Evolutionary conservation across 2,113 vertebrate genomes (phyloP).

Genomic region (Marcusenius ussheri): DNA sequence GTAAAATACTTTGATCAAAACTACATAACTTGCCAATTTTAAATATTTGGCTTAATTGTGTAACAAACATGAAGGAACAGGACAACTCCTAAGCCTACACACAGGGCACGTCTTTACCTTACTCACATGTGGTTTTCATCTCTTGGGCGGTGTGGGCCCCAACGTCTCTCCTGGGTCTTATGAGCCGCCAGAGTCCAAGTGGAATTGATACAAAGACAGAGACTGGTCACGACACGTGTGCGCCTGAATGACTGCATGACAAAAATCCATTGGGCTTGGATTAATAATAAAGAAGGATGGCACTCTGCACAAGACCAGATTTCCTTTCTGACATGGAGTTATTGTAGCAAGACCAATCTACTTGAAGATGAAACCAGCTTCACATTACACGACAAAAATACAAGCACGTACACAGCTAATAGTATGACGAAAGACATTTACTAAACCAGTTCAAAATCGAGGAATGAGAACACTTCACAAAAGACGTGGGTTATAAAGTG

Average conservation of each 20-base stretch:
- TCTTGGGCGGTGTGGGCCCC: constrained; percentile 1
- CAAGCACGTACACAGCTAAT: not conserved
- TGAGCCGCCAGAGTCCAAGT: not conserved
- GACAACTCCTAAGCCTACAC: not conserved
- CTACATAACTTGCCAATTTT: not conserved
- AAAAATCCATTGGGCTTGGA: not conserved
- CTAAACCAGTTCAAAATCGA: not conserved
- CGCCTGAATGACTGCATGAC: not conserved
- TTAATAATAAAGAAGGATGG: not conserved
- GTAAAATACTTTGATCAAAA: not conserved
- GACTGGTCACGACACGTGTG: not conserved
- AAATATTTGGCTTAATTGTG: not conserved
- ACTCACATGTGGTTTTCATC: constrained; percentile 32
- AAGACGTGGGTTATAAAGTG: not conserved
- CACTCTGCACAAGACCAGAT: not conserved
- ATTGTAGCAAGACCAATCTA: not conserved
- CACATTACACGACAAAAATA: not conserved
- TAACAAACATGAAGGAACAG: not conserved
- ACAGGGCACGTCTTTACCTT: constrained; percentile 26
- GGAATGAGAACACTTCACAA: not conserved
- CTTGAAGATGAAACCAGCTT: not conserved
- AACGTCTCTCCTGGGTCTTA: constrained; percentile 19
- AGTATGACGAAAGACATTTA: not conserved
- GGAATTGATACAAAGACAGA: not conserved
- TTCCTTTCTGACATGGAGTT: not conserved